Evolutionary conservation across 2,113 vertebrate genomes (phyloP), one percentile per base, ranked within the genome.

Genomic region (Pituophis catenifer): DNA sequence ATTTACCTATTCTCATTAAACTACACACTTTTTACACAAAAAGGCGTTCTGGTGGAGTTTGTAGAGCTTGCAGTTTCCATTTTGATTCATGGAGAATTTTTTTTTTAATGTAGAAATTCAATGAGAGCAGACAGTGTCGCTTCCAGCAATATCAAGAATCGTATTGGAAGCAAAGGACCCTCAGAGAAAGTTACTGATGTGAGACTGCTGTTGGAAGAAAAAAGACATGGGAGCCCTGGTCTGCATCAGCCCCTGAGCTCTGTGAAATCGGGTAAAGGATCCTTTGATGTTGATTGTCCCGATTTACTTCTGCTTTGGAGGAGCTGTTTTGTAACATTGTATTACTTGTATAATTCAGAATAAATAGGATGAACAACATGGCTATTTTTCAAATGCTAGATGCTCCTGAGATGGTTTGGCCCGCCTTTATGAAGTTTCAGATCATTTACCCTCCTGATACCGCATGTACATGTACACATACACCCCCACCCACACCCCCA

Each of bases 141-240:
- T 86, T 96, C 97, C 96, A 98, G 98, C 95, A 98, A 98, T 91
- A 97, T 98, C 93, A 98, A 98, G 96, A 99, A 98, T 94, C 96
- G 99, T 91, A 99, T 99, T 58, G 99, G 98, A 29, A 97, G 94
- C 95, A 99, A 99, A 96, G 96, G 98, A 11, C 85, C 97, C 0
- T 94, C 98, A 0, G 97, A 98, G 96, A 99, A 99, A 91, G 98
- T 99, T 93, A 98, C 97, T 0, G 99, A 99, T 90, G 98, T 99
- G 12, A 97, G 99, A 12, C 98, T 99, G 59, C 97, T 99, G 54
- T 96, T 99, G 95, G 99, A 99, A 97, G 99, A 99, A 96, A 99
- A 99, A 93, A 98, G 99, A 57, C 99, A 99, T 86, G 98, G 98
- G 2, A 98, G 97, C 2, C 94, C 93, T 0, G 96, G 97, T 55